phyloP scores from a whole-genome alignment of 2,797 vertebrate species.

The Manis crassicaudata region DNA sequence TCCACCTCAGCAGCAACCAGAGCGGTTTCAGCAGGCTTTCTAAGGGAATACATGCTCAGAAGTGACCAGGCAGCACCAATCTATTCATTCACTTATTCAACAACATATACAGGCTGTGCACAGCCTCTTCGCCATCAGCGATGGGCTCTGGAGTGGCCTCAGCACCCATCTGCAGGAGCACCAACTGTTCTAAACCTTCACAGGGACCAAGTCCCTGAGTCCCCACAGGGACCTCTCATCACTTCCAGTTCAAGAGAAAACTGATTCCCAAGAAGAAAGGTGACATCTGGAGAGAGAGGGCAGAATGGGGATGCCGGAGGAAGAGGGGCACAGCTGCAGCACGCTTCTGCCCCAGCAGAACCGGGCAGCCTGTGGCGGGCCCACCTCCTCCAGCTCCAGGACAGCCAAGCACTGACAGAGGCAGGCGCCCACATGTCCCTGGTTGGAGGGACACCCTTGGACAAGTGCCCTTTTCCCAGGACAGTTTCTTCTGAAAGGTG shows the following conservation, averaged over 20 bases:
- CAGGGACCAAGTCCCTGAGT: neutral
- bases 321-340: too few relatives aligned
- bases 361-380: neutral
- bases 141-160: neutral
- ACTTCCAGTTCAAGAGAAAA: neutral
- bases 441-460: neutral
- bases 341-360: neutral
- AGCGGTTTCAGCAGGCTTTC: neutral
- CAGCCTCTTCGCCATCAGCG: accelerated
- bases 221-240: neutral
- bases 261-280: neutral
- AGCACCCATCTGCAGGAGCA: neutral
- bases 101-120: neutral
- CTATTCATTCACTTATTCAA: neutral
- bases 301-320: neutral
- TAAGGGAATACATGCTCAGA: neutral
- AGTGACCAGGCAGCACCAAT: neutral
- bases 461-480: neutral
- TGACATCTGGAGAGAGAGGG: neutral
- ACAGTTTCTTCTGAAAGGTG: neutral
- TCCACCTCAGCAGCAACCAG: neutral
- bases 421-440: neutral
- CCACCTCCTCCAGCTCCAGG: neutral
- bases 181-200: too few relatives aligned
- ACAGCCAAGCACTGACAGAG: neutral